phyloP scores from a whole-genome alignment of 2,113 vertebrate species.

The Coturnix japonica region DNA sequence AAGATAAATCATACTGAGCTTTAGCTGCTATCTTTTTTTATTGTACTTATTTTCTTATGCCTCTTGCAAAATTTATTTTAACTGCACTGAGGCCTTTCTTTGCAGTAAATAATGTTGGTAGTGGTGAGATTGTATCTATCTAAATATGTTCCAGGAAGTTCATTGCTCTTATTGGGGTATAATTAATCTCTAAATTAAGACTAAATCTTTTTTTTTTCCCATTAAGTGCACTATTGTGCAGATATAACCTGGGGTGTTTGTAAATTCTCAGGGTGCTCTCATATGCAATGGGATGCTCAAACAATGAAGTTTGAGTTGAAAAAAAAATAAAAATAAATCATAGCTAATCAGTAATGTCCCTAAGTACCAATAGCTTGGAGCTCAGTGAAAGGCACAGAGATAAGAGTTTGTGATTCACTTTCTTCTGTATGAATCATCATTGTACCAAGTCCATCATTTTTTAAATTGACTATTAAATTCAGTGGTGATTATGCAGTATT shows the following conservation, averaged over 20 bases:
- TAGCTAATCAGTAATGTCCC: not conserved
- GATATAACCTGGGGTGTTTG: not conserved
- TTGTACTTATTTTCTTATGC: not conserved
- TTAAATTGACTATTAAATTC: constrained; percentile 4
- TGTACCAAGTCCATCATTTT: not conserved
- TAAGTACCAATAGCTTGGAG: not conserved
- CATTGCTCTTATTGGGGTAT: not conserved
- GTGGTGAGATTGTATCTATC: not conserved
- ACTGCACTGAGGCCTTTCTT: not conserved
- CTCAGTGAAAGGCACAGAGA: not conserved
- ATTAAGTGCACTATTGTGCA: not conserved
- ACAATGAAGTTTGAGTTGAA: not conserved
- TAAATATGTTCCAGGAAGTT: not conserved
- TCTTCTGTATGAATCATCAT: not conserved
- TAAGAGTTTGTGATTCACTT: not conserved
- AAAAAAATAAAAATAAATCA: not conserved
- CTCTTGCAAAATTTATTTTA: not conserved
- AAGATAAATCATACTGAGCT: not conserved
- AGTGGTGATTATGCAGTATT: not conserved
- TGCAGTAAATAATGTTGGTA: not conserved
- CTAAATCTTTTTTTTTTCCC: not conserved
- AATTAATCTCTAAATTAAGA: not conserved
- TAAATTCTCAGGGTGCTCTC: constrained; percentile 5
- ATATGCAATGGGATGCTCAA: not conserved
- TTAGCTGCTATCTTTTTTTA: not conserved